Base-by-base conservation (phyloP, 2,797 vertebrate species). In the Pelodytes ibericus region DNA sequence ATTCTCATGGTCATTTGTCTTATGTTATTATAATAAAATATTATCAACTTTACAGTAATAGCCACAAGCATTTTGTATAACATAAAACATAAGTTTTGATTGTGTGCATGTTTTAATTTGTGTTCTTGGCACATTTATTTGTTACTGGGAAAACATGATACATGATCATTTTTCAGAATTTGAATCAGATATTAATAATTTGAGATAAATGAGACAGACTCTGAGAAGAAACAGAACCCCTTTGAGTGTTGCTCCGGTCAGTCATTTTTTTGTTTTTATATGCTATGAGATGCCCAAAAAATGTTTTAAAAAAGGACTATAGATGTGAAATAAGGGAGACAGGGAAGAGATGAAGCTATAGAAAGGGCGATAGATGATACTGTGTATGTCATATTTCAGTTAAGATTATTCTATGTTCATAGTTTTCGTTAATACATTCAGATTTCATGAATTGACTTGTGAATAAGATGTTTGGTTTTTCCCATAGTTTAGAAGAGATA, bases 1-100 rank as follows among this genome's bases (percentile, higher is more conserved):
- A 77, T 77, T 77, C 11, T 61, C 44, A 10, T 10, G 33, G 9
- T 2, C 53, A 76, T 76, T 76, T 70, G 58, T 69, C 56, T 76
- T 29, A 15, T 5, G 58, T 57, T 56, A 70, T 49, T 63, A 31
- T 49, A 44, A 26, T 51, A 22, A 26, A 67, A 61, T 22, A 67
- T 22, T 20, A 3, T 24, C n/a, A 53, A 24, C 49, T 53, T 11
- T 53, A 22, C n/a, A 53, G 49, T 53, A 53, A 53, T 53, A 22
- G 49, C 49, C n/a, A 3, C 49, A 53, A 24, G n/a, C 49, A 53
- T 22, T 44, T 3, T 44, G 15, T 44, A 16, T 13, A 44, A 44
- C n/a, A n/a, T n/a, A n/a, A n/a, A n/a, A n/a, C n/a, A n/a, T n/a
- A n/a, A n/a, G n/a, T n/a, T n/a, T n/a, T n/a, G 49, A 15, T 13